A percentile compares a stretch with the other conserved stretches of the same genome.
These are phyloP conservation scores for Aurelia sp. DNA, from an alignment of 30 jellyfish, hydroid and myxozoan species.

Conservation along the genomic window DNA sequence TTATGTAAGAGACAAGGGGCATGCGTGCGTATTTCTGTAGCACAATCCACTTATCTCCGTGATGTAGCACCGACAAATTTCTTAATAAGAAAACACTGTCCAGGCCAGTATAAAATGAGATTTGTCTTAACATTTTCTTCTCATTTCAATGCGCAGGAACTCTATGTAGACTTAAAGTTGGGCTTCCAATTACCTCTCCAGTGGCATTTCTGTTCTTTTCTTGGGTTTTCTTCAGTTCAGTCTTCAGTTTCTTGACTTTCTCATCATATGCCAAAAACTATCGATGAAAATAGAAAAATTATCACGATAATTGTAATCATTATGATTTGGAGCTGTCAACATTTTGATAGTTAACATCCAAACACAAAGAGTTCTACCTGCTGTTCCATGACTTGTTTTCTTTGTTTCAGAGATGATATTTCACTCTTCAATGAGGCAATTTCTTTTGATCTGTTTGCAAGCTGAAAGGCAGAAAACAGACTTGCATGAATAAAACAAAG, in stretches of 20 bases:
- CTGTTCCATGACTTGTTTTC: slow-evolving; percentile 59
- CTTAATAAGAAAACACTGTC: too few species aligned
- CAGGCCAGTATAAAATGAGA: too few species aligned
- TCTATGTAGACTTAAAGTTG: not conserved
- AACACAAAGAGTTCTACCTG: slow-evolving; percentile 46
- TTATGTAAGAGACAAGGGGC: too few species aligned
- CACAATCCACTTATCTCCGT: too few species aligned
- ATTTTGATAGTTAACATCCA: too few species aligned
- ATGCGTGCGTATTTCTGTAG: too few species aligned
- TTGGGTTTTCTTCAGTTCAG: slow-evolving; percentile 77
- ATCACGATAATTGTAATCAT: too few species aligned
- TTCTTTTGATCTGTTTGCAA: slow-evolving; percentile 76
- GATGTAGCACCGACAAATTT: too few species aligned
- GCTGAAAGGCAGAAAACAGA: slow-evolving; percentile 6
- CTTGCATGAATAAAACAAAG: too few species aligned
- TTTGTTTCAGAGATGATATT: slow-evolving; percentile 61
- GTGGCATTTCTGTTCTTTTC: slow-evolving; percentile 68
- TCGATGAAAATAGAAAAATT: not conserved
- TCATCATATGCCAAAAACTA: slow-evolving; percentile 70
- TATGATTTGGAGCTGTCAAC: too few species aligned
- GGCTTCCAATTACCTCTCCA: slow-evolving; percentile 49
- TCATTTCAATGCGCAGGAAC: too few species aligned
- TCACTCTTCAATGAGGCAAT: slow-evolving; percentile 74
- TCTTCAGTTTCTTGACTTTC: slow-evolving; percentile 70
- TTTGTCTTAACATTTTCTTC: too few species aligned